Evolutionary conservation across 2,888 invertebrate species (phyloP).

Genomic region (Tenthredo livida): DNA sequence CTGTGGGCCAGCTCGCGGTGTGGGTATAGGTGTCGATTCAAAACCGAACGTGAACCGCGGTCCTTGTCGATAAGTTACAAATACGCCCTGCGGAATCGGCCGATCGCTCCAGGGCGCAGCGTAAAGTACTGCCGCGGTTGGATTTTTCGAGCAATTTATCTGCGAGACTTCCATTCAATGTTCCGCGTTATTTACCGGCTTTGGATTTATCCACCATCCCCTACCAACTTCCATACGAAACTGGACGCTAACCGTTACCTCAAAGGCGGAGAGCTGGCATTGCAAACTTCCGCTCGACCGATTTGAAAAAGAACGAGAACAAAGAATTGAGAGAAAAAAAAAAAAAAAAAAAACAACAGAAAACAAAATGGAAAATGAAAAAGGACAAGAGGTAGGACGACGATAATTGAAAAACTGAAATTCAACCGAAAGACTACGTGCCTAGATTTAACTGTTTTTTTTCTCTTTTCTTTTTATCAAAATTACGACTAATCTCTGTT

Average conservation of each 20-base stretch:
- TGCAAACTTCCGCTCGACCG: not conserved
- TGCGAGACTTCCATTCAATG: slow-evolving; percentile 47
- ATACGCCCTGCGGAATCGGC: slow-evolving; percentile 19
- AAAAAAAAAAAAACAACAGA: not conserved
- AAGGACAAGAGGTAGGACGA: not conserved
- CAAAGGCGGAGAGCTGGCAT: slow-evolving; percentile 19
- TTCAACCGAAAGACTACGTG: not conserved
- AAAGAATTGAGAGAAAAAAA: too few relatives aligned
- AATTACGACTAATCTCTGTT: slow-evolving; percentile 2
- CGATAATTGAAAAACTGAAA: not conserved
- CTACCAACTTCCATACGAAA: not conserved
- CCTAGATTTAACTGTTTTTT: not conserved
- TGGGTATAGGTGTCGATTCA: not conserved
- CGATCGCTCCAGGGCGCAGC: not conserved
- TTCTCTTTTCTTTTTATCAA: not conserved
- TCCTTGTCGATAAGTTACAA: slow-evolving; percentile 19
- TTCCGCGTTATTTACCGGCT: slow-evolving; percentile 46
- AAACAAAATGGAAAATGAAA: not conserved
- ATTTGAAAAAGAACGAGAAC: not conserved
- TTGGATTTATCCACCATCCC: slow-evolving; percentile 30
- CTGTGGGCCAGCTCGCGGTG: not conserved
- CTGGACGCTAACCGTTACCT: not conserved
- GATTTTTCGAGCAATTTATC: slow-evolving; percentile 46
- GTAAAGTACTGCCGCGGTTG: not conserved
- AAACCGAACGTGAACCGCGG: not conserved